These are phyloP conservation scores for Drosophila diplacantha DNA, from an alignment of 2,888 invertebrate species.

Conservation along the genomic window DNA sequence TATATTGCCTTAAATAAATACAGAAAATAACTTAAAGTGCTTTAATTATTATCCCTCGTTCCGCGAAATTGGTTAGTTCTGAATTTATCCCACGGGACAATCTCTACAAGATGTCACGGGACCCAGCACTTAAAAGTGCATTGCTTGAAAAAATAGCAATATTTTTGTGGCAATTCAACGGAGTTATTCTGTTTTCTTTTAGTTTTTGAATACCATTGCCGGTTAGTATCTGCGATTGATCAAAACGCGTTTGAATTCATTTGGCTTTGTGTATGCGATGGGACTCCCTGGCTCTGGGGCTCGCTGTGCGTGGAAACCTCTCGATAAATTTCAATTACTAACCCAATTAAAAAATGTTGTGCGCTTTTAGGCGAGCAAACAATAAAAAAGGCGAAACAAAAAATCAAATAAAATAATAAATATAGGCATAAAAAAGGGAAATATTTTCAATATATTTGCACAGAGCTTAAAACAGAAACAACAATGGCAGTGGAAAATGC, in stretches of 20 bases:
- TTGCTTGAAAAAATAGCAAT: conserved; percentile 6
- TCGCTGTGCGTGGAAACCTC: conserved; percentile 48
- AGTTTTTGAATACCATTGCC: conserved; percentile 1
- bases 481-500: conserved; percentile 35
- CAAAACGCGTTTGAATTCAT: conserved; percentile 48
- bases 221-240: conserved; percentile 8
- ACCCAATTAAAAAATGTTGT: conserved; percentile 74
- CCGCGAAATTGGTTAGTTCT: neutral
- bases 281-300: conserved; percentile 21
- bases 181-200: neutral
- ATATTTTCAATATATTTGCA: conserved; percentile 60
- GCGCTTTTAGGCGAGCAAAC: conserved; percentile 66
- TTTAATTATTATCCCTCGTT: neutral
- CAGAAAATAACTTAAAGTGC: too few species aligned
- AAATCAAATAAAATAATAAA: conserved; percentile 47
- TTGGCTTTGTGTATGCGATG: conserved; percentile 46
- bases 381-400: conserved; percentile 43
- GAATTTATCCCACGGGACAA: neutral
- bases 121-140: neutral
- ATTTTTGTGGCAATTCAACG: conserved; percentile 1
- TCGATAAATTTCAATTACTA: conserved; percentile 76
- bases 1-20: too few species aligned
- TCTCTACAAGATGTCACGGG: neutral
- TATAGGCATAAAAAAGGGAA: conserved; percentile 32
- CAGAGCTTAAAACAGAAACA: conserved; percentile 49